Evolutionary conservation across 2,888 invertebrate genomes (phyloP).

Genomic region (Protophormia terraenovae): DNA sequence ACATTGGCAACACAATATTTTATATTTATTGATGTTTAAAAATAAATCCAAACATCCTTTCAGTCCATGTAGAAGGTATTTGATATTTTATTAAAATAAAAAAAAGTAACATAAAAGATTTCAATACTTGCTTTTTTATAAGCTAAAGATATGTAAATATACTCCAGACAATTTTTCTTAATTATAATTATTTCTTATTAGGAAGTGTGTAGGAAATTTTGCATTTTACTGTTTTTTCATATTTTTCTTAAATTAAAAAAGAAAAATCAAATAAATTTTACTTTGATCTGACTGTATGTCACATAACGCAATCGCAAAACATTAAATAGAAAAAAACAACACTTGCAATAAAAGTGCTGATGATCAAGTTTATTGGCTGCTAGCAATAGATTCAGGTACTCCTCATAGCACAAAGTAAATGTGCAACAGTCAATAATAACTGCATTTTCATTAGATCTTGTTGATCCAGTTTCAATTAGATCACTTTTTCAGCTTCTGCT

Average conservation of each 20-base stretch:
- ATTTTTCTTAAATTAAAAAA: neutral
- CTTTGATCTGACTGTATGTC: conserved; percentile 61
- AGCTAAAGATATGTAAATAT: too few species aligned
- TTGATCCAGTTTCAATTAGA: conserved; percentile 65
- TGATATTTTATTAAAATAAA: too few species aligned
- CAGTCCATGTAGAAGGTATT: too few species aligned
- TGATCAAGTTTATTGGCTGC: conserved; percentile 45
- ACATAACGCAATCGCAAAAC: conserved; percentile 62
- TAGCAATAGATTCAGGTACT: conserved; percentile 12
- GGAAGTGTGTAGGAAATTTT: too few species aligned
- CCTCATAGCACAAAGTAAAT: conserved; percentile 28
- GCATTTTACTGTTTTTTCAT: too few species aligned
- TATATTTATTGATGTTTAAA: too few species aligned
- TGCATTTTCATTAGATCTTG: conserved; percentile 61
- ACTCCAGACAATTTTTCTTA: too few species aligned
- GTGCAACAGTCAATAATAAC: conserved; percentile 37
- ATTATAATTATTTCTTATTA: too few species aligned
- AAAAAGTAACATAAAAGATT: too few species aligned
- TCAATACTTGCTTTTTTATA: too few species aligned
- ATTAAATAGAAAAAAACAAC: neutral
- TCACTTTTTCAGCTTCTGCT: neutral
- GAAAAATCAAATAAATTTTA: neutral
- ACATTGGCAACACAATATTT: too few species aligned
- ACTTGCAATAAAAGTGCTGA: conserved; percentile 39
- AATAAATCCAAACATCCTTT: too few species aligned